Percentiles rank a stretch among this genome's conserved stretches.
phyloP scores from a whole-genome alignment of 2,888 invertebrate species.

The Fragum fragum region DNA sequence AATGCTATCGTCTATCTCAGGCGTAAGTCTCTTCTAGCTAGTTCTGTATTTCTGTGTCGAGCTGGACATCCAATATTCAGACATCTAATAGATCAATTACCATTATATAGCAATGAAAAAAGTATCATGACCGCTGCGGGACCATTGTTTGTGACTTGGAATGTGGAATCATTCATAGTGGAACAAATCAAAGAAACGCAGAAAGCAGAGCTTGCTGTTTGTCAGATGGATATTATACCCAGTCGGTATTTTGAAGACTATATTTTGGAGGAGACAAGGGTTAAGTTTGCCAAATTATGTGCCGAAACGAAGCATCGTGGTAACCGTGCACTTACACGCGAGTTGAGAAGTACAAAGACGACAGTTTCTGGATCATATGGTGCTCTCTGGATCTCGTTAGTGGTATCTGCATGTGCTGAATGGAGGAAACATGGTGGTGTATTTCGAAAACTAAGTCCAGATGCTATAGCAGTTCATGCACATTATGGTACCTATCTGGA shows the following conservation, averaged over 20 bases:
- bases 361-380: neutral
- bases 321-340: neutral
- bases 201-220: neutral
- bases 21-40: neutral
- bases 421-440: slow-evolving; percentile 5
- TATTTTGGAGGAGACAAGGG: neutral
- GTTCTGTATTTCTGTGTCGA: slow-evolving; percentile 7
- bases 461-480: neutral
- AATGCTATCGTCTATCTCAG: neutral
- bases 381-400: neutral
- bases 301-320: neutral
- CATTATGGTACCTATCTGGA: slow-evolving; percentile 9
- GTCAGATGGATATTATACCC: neutral
- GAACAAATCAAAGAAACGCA: too few relatives aligned
- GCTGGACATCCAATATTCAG: neutral
- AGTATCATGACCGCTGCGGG: slow-evolving; percentile 12
- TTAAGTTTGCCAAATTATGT: slow-evolving; percentile 16
- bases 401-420: neutral
- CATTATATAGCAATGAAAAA: slow-evolving; percentile 5
- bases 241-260: slow-evolving; percentile 12
- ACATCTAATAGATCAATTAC: neutral
- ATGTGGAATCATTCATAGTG: neutral
- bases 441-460: neutral
- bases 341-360: neutral
- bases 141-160: slow-evolving; percentile 20